Percentiles rank a stretch among this genome's conserved stretches.
These are phyloP conservation scores for Nyctereutes procyonoides DNA, from an alignment of 2,113 vertebrate species.

Conservation along the genomic window DNA sequence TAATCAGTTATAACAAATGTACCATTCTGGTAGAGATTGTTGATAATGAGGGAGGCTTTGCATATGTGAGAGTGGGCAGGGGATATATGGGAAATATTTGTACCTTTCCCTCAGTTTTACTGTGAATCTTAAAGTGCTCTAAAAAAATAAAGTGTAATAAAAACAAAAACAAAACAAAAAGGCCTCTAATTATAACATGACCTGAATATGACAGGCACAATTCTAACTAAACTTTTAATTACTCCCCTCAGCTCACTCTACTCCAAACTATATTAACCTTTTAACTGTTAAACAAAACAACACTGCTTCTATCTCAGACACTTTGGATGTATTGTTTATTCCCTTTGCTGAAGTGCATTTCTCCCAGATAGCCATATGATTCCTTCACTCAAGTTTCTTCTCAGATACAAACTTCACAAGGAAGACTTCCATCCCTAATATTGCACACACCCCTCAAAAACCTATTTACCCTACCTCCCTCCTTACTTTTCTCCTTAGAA, in stretches of 20 bases:
- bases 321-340: neutral
- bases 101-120: neutral
- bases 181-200: too few relatives aligned
- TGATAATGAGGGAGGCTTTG: neutral
- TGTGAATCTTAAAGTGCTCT: neutral
- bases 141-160: neutral
- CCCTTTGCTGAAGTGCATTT: neutral
- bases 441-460: neutral
- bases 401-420: neutral
- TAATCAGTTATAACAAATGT: neutral
- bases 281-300: neutral
- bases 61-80: rapidly evolving
- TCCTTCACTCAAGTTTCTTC: neutral
- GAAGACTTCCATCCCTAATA: neutral
- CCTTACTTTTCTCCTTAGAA: neutral
- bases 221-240: neutral
- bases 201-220: neutral
- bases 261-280: neutral
- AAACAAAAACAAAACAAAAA: neutral
- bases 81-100: neutral
- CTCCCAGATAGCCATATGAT: neutral
- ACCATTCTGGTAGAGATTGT: too few relatives aligned
- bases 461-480: neutral
- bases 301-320: neutral
- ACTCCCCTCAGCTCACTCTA: neutral